Evolutionary conservation across 30 jellyfish, hydroid and myxozoan genomes (phyloP).

Genomic region (Chrysaora quinquecirrha): DNA sequence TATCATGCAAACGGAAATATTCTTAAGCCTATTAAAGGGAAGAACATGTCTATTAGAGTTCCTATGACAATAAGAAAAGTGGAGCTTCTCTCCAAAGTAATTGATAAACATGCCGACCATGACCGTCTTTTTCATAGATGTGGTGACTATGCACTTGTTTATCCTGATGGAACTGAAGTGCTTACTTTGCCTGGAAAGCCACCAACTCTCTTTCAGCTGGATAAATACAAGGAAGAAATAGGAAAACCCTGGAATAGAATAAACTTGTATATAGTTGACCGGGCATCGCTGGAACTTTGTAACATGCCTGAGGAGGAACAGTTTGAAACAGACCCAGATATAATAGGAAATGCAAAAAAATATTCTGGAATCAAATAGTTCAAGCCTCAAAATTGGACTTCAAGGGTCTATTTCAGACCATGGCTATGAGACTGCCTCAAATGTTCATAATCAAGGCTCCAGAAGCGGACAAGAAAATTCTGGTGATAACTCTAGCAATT

Average conservation of each 20-base stretch:
- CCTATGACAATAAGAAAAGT: neutral
- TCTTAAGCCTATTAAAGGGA: neutral
- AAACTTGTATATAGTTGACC: neutral
- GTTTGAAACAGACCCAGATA: neutral
- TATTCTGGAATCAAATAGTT: neutral
- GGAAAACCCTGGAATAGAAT: neutral
- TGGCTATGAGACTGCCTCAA: neutral
- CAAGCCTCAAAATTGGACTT: neutral
- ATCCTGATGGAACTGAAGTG: neutral
- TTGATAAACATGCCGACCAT: neutral
- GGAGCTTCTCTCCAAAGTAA: neutral
- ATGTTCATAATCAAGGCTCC: neutral
- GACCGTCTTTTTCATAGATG: neutral
- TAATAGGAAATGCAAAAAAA: neutral
- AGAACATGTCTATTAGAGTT: neutral
- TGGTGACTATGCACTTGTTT: neutral
- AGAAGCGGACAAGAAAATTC: neutral
- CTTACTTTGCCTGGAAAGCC: neutral
- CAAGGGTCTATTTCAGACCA: neutral
- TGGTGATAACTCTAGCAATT: neutral
- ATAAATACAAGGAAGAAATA: neutral
- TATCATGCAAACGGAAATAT: neutral
- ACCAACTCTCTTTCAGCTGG: neutral
- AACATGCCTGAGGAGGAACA: neutral
- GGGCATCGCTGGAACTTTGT: slow-evolving; percentile 2